A percentile compares a stretch with the other conserved stretches of the same genome.
phyloP scores from a whole-genome alignment of 2,888 invertebrate species.

The Drosophila pseudotakahashii region DNA sequence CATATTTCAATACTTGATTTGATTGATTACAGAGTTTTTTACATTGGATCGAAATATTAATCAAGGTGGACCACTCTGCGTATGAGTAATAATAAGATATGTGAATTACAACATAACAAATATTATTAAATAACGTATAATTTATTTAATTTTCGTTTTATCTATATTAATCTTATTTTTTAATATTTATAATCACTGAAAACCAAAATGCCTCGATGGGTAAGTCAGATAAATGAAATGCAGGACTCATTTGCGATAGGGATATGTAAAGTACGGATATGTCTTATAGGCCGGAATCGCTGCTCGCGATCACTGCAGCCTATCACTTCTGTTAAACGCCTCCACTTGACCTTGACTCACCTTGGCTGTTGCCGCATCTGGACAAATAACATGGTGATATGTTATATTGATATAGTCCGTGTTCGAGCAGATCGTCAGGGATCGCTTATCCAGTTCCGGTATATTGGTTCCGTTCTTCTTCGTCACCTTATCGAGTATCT shows the following conservation, averaged over 20 bases:
- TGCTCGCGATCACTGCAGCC: conserved; percentile 1
- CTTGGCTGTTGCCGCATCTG: conserved; percentile 96
- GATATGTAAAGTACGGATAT: background rate
- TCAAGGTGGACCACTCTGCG: background rate
- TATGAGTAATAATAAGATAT: background rate
- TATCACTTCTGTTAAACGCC: background rate
- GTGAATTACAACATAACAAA: background rate
- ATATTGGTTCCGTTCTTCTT: conserved; percentile 91
- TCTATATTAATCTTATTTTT: background rate
- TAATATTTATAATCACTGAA: background rate
- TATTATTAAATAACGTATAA: background rate
- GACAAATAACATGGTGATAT: conserved; percentile 98
- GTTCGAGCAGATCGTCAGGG: conserved; percentile 98
- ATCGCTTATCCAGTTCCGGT: conserved; percentile 92
- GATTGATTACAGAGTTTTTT: too few species aligned
- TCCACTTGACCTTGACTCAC: conserved; percentile 85
- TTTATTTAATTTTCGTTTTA: too few species aligned
- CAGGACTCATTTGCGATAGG: background rate
- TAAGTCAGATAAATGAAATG: background rate
- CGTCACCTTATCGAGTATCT: conserved; percentile 90
- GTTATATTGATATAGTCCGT: conserved; percentile 99
- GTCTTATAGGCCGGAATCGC: too few species aligned
- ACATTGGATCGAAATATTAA: too few species aligned
- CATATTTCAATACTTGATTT: too few species aligned
- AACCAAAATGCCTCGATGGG: background rate